Evolutionary conservation across 2,888 invertebrate genomes (phyloP).

Genomic region (Lasioglossum leucozonium): DNA sequence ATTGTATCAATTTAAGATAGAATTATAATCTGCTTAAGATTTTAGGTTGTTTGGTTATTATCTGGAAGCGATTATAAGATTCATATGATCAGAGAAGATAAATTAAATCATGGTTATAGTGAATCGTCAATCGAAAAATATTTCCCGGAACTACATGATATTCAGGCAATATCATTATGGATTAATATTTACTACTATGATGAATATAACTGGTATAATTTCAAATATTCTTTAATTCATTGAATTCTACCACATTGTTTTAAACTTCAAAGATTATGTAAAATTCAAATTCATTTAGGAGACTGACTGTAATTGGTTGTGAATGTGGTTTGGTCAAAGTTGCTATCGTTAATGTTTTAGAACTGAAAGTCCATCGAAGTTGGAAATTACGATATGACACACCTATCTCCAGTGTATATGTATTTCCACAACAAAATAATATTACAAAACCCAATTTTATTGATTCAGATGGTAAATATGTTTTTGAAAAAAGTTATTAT

Average conservation of each 20-base stretch:
- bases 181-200: constrained; percentile 86
- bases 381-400: constrained; percentile 86
- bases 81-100: constrained; percentile 88
- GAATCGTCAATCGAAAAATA: constrained; percentile 86
- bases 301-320: constrained; percentile 87
- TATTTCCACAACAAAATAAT: constrained; percentile 82
- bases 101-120: constrained; percentile 86
- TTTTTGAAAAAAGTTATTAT: background rate
- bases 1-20: constrained; percentile 14
- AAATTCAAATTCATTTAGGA: constrained; percentile 78
- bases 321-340: constrained; percentile 87
- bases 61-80: constrained; percentile 88
- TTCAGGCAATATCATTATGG: constrained; percentile 86
- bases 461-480: constrained; percentile 62
- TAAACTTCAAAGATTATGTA: constrained; percentile 9
- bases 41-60: constrained; percentile 87
- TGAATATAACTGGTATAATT: constrained; percentile 84
- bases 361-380: constrained; percentile 84
- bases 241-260: background rate
- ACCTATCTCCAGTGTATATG: constrained; percentile 86
- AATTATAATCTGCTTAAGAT: constrained; percentile 48
- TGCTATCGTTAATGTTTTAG: constrained; percentile 85
- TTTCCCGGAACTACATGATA: constrained; percentile 87
- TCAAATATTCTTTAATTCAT: background rate
- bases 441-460: constrained; percentile 74